Percentiles rank a stretch among this genome's conserved stretches.
Conservation (phyloP, 1,140 invertebrate species). For the Drosophila eugracilis region DNA sequence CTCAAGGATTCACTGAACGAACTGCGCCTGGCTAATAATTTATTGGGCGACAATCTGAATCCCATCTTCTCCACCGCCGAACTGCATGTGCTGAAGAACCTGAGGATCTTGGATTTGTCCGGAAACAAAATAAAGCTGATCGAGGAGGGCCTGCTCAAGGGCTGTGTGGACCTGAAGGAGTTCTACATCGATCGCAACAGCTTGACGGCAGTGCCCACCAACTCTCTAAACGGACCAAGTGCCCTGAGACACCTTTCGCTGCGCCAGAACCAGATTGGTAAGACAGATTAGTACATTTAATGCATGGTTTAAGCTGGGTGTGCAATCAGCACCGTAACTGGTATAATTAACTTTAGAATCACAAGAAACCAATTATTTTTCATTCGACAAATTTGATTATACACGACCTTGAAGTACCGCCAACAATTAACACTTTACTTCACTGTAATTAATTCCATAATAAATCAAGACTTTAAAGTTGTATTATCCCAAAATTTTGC, state of each 20-base stretch:
- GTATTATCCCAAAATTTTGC: background rate
- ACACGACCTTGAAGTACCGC: background rate
- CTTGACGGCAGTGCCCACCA: conserved; percentile 88
- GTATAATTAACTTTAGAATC: background rate
- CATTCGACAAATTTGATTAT: background rate
- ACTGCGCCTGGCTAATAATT: conserved; percentile 91
- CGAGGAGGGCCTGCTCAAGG: conserved; percentile 94
- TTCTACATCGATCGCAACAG: conserved; percentile 92
- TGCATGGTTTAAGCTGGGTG: background rate
- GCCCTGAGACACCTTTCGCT: conserved; percentile 90
- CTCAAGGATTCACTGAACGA: conserved; percentile 88
- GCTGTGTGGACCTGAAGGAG: conserved; percentile 90
- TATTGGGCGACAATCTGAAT: conserved; percentile 94
- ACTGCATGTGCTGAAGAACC: conserved; percentile 90
- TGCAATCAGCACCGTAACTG: conserved; percentile 3
- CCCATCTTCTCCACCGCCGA: conserved; percentile 95
- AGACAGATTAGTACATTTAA: conserved; percentile 47
- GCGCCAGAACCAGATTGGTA: conserved; percentile 92
- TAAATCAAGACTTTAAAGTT: background rate
- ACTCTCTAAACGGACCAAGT: conserved; percentile 91
- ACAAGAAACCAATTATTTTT: background rate
- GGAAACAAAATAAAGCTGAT: conserved; percentile 92
- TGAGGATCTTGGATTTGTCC: conserved; percentile 91
- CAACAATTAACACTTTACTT: background rate
- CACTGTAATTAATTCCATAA: no score